Conservation (phyloP, 2,888 invertebrate species). For the Drosophila niveifrons region DNA sequence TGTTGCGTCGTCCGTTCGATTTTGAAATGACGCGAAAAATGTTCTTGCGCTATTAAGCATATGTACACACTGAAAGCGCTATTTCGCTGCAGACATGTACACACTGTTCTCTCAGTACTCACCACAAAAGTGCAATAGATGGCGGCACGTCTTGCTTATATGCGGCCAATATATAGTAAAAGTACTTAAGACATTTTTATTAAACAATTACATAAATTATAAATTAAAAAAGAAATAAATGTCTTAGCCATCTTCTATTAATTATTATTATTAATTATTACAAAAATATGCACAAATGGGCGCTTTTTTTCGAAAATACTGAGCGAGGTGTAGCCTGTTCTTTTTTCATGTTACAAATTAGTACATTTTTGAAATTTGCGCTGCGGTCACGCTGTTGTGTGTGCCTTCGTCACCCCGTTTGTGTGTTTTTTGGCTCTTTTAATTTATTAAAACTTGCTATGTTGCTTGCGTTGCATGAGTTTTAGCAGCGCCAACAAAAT, state of each 20-base stretch:
- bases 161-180: no score
- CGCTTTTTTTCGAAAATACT: no score
- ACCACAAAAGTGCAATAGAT: conserved; percentile 6
- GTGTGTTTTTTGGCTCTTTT: conserved; percentile 13
- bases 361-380: neutral
- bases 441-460: conserved; percentile 42
- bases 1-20: conserved; percentile 56
- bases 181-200: no score
- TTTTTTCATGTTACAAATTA: neutral
- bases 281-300: no score
- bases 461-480: conserved; percentile 26
- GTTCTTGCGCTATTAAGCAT: neutral
- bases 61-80: conserved; percentile 39
- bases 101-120: conserved; percentile 7
- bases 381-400: conserved; percentile 9
- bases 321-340: no score
- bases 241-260: no score
- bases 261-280: no score
- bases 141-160: conserved; percentile 23
- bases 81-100: neutral
- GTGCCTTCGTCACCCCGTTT: conserved; percentile 57
- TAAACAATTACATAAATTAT: neutral
- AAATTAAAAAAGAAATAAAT: neutral
- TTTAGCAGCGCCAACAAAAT: conserved; percentile 12
- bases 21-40: conserved; percentile 54